Evolutionary conservation across 2,113 vertebrate genomes (phyloP), one percentile per base, ranked within the genome.

Genomic region (Aegithalos caudatus): DNA sequence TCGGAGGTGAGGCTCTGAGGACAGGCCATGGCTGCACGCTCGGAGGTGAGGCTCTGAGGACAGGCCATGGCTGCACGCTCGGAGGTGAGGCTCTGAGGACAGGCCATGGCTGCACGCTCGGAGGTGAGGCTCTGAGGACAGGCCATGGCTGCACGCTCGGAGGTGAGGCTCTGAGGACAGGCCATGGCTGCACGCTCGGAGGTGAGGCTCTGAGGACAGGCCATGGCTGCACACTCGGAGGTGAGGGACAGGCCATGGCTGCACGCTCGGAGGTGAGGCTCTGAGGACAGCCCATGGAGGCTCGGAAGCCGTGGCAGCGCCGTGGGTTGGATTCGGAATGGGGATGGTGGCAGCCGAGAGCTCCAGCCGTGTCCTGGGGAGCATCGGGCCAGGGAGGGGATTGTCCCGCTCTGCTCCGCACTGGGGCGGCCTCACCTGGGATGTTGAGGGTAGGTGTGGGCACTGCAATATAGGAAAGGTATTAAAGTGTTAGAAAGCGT

Each of bases 51-150:
- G 50, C 33, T 62, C n/a, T 6, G n/a, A 10, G 5, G 50, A 33
- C 10, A 0, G 16, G 8, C 8, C 33, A 0, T 1, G 77, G 16
- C n/a, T n/a, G n/a, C n/a, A n/a, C n/a, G n/a, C 53, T 17, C 44
- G 3, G 7, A 9, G 79, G 40, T 9, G 25, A 37, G 77, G 50
- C 33, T 62, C n/a, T 6, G n/a, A 10, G 5, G 50, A 33, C 10
- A 0, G 16, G 8, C 8, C 33, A 0, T 1, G 77, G 16, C n/a
- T n/a, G n/a, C n/a, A n/a, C n/a, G n/a, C 53, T 17, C 44, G 3
- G 7, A 9, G 79, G 40, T 9, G 25, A 37, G 77, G 50, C 33
- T 62, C n/a, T 6, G n/a, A 10, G 5, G 50, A 33, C 10, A 0
- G 16, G 8, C 8, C 33, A 0, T 1, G 77, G 16, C n/a, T n/a